Evolutionary conservation across 2,797 vertebrate genomes (phyloP).

Genomic region (Characodon lateralis): DNA sequence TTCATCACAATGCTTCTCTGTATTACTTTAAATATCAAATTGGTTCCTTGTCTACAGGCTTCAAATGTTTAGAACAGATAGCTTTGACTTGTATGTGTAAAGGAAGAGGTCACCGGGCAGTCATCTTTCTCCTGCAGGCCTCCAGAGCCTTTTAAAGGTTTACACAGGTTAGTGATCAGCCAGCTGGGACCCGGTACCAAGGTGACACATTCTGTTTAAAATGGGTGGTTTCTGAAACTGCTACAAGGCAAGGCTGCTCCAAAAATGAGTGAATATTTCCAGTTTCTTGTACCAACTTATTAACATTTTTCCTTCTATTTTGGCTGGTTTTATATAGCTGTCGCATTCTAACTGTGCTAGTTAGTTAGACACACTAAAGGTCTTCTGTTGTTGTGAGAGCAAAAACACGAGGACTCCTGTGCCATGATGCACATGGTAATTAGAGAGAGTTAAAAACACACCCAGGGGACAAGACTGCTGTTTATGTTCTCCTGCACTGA

Average conservation of each 20-base stretch:
- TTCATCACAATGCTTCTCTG: not conserved
- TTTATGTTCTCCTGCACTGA: constrained; percentile 59
- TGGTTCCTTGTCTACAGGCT: constrained; percentile 4
- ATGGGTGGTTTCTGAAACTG: constrained; percentile 38
- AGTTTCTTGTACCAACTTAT: constrained; percentile 11
- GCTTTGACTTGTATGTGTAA: constrained; percentile 12
- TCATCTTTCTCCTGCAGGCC: constrained; percentile 30
- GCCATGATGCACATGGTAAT: constrained; percentile 68
- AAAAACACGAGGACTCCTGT: constrained; percentile 43
- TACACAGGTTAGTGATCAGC: constrained; percentile 21
- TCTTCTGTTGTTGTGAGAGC: constrained; percentile 51
- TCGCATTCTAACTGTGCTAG: constrained; percentile 44
- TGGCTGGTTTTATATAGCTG: constrained; percentile 45
- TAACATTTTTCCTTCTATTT: constrained; percentile 10
- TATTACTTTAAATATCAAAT: constrained; percentile 12
- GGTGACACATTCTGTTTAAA: constrained; percentile 45
- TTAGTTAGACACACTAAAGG: constrained; percentile 54
- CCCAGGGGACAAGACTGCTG: constrained; percentile 57
- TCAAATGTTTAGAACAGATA: constrained; percentile 6
- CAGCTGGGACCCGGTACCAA: constrained; percentile 56
- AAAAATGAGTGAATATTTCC: constrained; percentile 24
- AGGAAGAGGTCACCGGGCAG: constrained; percentile 21
- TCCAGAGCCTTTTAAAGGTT: constrained; percentile 29
- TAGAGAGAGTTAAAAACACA: constrained; percentile 68
- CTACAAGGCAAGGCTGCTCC: constrained; percentile 36